Evolutionary conservation across 2,797 vertebrate genomes (phyloP).

Genomic region (Hapalemur alaotrensis): DNA sequence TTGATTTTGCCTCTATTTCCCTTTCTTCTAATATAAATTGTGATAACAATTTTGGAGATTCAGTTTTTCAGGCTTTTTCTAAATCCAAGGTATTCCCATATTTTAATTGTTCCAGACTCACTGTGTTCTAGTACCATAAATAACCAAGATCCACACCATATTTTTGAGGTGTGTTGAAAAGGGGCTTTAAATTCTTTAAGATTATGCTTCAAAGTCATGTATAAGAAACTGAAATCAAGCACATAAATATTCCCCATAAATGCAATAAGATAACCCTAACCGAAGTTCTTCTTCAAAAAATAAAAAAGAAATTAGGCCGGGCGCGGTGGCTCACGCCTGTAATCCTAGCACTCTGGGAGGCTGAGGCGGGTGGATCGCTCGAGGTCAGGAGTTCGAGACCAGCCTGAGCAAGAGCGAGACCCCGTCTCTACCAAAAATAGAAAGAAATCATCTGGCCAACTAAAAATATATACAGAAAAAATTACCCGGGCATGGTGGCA

Average conservation of each 20-base stretch:
- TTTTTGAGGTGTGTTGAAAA: not conserved
- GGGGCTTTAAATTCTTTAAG: not conserved
- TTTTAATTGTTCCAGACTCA: not conserved
- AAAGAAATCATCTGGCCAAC: no score
- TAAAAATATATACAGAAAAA: no score
- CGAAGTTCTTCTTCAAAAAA: not conserved
- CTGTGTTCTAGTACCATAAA: not conserved
- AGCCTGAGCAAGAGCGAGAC: no score
- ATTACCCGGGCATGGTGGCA: no score
- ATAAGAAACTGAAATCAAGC: constrained; percentile 14
- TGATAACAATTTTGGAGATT: not conserved
- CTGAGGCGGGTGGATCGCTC: no score
- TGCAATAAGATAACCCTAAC: not conserved
- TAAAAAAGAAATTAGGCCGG: no score
- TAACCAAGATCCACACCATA: not conserved
- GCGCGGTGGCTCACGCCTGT: no score
- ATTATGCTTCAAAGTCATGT: not conserved
- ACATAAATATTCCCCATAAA: not conserved
- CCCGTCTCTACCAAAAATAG: no score
- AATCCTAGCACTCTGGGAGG: no score
- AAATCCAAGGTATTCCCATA: not conserved
- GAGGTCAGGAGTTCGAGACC: no score
- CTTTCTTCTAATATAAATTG: not conserved
- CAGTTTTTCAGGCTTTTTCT: not conserved
- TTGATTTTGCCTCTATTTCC: not conserved